Base-by-base conservation (phyloP, 1,140 invertebrate species). In the Drosophila parabipectinata region DNA sequence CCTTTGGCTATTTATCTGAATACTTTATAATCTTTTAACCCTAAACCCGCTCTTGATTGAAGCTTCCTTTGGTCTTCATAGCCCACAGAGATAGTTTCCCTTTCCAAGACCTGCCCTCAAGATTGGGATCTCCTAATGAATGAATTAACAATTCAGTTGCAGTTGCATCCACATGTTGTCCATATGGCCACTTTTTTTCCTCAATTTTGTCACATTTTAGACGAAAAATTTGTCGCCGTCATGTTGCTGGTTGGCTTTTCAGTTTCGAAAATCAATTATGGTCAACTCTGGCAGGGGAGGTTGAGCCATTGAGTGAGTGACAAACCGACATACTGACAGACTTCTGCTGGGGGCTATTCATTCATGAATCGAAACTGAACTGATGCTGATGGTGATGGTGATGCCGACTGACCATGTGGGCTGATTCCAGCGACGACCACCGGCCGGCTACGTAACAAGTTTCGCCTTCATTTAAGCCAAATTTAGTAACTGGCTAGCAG, bases 391-490 rank as follows among this genome's bases (percentile, higher is more conserved):
- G 64, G 58, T 47, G 64, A n/a, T 60, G 69, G 58, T 47, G 64
- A n/a, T 60, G 69, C 50, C 48, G 51, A 37, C 60, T 39, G 76
- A 67, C 66, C 72, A 82, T 87, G 82, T 85, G 82, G 82, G 82
- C 34, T 62, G 81, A 67, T 10, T 10, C 34, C 32, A 34, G 9
- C 34, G 34, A 0, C 34, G 9, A 37, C 34, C 34, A 71, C 78
- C 82, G 78, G 83, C 78, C 78, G 82, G 83, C 82, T 88, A 88
- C 64, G 75, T 88, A 87, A 87, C 82, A 87, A 88, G 82, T 87
- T 87, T 82, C 79, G 82, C 82, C 82, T 88, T 83, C 83, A 73
- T 88, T 87, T 87, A 88, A 76, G 76, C 82, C 82, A 87, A 88
- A 87, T 87, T 87, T 83, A 87, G 82, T 87, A 87, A 87, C 75